These are phyloP conservation scores for Coelopa pilipes DNA, from an alignment of 2,888 invertebrate genomes.

Conservation along the genomic window DNA sequence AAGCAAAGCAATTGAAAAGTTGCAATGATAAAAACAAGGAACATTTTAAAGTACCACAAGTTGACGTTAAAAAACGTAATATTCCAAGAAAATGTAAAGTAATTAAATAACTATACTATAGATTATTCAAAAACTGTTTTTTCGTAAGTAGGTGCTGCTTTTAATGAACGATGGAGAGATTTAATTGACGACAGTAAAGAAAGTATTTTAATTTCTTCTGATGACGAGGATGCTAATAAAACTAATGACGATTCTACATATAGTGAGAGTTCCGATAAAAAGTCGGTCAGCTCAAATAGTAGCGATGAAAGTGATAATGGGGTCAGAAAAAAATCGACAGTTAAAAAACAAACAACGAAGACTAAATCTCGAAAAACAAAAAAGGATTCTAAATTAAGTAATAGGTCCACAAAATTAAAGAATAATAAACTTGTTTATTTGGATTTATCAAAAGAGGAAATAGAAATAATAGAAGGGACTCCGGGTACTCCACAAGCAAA, in stretches of 20 bases:
- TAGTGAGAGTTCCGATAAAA: too few relatives aligned
- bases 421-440: constrained; percentile 56
- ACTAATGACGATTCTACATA: constrained; percentile 37
- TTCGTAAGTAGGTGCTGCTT: constrained; percentile 33
- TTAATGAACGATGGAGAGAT: constrained; percentile 52
- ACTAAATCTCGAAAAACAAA: background rate
- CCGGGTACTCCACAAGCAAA: constrained; percentile 51
- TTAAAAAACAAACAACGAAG: constrained; percentile 6
- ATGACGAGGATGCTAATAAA: constrained; percentile 54
- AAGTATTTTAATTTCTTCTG: constrained; percentile 55
- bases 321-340: constrained; percentile 12
- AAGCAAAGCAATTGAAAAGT: background rate
- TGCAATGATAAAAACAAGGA: background rate
- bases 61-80: constrained; percentile 38
- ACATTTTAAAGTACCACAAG: constrained; percentile 39
- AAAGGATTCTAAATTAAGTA: background rate
- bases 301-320: constrained; percentile 24
- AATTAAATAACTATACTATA: background rate
- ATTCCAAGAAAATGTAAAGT: background rate
- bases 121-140: background rate
- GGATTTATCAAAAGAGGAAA: constrained; percentile 58
- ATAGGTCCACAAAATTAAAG: background rate
- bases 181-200: constrained; percentile 45
- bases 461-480: constrained; percentile 53
- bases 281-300: background rate